These are phyloP conservation scores for Hirundichthys speculiger DNA, from an alignment of 2,113 vertebrate genomes.

Conservation along the genomic window DNA sequence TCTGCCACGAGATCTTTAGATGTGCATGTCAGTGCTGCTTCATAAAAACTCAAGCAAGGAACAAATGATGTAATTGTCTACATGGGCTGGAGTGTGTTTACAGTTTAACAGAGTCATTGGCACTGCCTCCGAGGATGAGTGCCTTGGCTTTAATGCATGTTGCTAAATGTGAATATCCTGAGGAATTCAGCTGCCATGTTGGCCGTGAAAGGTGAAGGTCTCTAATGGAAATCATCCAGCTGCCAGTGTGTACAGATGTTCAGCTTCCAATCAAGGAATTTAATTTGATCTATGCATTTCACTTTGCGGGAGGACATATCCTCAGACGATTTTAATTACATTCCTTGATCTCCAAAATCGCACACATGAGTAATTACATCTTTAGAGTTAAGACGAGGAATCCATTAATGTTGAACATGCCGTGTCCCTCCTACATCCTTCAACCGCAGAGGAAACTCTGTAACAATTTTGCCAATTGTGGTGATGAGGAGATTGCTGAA, in stretches of 20 bases:
- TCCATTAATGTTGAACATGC: conserved; percentile 21
- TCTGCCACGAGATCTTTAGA: conserved; percentile 7
- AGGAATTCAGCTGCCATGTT: conserved; percentile 19
- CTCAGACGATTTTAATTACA: conserved; percentile 35
- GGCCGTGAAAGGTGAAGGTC: conserved; percentile 6
- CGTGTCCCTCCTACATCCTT: neutral
- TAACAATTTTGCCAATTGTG: conserved; percentile 3
- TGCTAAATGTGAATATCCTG: conserved; percentile 9
- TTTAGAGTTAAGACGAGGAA: conserved; percentile 33
- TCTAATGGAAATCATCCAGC: conserved; percentile 14
- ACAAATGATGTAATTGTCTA: conserved; percentile 70
- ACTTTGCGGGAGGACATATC: conserved; percentile 20
- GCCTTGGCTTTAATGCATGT: conserved; percentile 33
- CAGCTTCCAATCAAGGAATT: conserved; percentile 27
- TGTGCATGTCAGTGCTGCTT: conserved; percentile 20
- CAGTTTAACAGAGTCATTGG: conserved; percentile 44
- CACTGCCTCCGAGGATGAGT: conserved; percentile 21
- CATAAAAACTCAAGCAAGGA: conserved; percentile 59
- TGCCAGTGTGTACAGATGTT: conserved; percentile 5
- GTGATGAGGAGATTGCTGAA: conserved; percentile 35
- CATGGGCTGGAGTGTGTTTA: conserved; percentile 57
- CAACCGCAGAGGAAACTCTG: conserved; percentile 5
- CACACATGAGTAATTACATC: conserved; percentile 37
- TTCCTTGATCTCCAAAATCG: conserved; percentile 17
- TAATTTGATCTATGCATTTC: conserved; percentile 24